phyloP scores from a whole-genome alignment of 1,140 invertebrate genomes.

The Musca vetustissima region DNA sequence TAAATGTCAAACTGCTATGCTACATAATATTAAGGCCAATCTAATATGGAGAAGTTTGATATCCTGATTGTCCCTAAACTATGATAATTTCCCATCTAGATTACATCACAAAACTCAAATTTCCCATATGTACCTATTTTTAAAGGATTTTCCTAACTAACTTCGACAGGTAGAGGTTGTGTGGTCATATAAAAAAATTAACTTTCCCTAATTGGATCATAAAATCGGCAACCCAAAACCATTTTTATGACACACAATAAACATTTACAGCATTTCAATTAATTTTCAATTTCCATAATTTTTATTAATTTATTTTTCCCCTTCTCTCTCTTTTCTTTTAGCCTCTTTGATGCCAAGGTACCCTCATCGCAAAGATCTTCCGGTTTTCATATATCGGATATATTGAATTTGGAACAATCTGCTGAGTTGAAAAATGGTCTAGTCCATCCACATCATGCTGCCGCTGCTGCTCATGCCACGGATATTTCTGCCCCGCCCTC shows the following conservation, averaged over 20 bases:
- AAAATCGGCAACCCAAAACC: not conserved
- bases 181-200: too few relatives aligned
- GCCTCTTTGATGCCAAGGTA: conserved; percentile 52
- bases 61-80: too few relatives aligned
- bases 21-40: too few relatives aligned
- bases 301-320: too few relatives aligned
- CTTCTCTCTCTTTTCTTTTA: conserved; percentile 30
- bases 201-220: too few relatives aligned
- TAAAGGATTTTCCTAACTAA: too few relatives aligned
- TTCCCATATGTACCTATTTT: too few relatives aligned
- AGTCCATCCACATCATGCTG: conserved; percentile 35
- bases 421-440: conserved; percentile 47
- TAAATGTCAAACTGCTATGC: too few relatives aligned
- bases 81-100: too few relatives aligned
- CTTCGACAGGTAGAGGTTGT: too few relatives aligned
- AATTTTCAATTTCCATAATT: not conserved
- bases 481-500: not conserved
- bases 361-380: conserved; percentile 60
- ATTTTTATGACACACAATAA: not conserved
- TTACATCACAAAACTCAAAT: too few relatives aligned
- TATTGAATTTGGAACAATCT: conserved; percentile 66
- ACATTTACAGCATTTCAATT: not conserved
- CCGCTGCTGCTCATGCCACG: not conserved
- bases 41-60: too few relatives aligned
- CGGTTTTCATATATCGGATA: conserved; percentile 76